Evolutionary conservation across 2,797 vertebrate genomes (phyloP).

Genomic region (Poeciliopsis gracilis): DNA sequence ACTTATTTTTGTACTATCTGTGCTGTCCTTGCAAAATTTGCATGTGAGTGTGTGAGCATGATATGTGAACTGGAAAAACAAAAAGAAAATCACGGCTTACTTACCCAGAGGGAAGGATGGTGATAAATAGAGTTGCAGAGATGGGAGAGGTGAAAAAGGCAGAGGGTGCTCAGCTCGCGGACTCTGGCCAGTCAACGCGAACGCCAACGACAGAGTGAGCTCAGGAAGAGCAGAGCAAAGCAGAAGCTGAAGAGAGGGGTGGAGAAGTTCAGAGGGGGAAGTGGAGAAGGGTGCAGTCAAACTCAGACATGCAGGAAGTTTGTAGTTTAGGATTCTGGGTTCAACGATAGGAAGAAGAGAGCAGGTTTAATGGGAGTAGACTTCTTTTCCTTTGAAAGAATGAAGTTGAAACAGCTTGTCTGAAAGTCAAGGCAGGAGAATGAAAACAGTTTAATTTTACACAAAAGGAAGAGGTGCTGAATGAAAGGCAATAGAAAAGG

Average conservation of each 20-base stretch:
- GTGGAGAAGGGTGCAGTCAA: constrained; percentile 65
- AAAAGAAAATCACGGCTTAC: constrained; percentile 63
- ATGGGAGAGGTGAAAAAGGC: constrained; percentile 17
- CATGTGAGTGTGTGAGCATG: constrained; percentile 15
- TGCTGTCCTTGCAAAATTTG: constrained; percentile 13
- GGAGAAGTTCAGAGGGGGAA: constrained; percentile 63
- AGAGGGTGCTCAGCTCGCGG: constrained; percentile 82
- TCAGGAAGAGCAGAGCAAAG: constrained; percentile 56
- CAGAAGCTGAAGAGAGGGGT: constrained; percentile 58
- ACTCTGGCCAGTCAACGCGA: constrained; percentile 93
- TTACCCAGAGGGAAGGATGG: constrained; percentile 73
- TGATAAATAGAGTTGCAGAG: constrained; percentile 53
- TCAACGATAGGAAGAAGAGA: constrained; percentile 11
- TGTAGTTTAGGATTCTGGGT: constrained; percentile 1
- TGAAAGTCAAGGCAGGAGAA: constrained; percentile 43
- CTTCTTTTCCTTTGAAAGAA: constrained; percentile 3
- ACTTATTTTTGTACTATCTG: neutral
- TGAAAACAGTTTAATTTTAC: constrained; percentile 42
- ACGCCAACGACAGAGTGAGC: constrained; percentile 78
- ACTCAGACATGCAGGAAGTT: constrained; percentile 50
- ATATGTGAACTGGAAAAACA: constrained; percentile 57
- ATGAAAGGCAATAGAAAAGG: constrained; percentile 33
- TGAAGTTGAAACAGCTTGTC: neutral
- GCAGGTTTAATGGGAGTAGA: neutral
- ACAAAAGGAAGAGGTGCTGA: constrained; percentile 31